A percentile compares a stretch with the other conserved stretches of the same genome.
These are phyloP conservation scores for Cheilosia scutellata DNA, from an alignment of 2,888 invertebrate genomes.

Conservation along the genomic window DNA sequence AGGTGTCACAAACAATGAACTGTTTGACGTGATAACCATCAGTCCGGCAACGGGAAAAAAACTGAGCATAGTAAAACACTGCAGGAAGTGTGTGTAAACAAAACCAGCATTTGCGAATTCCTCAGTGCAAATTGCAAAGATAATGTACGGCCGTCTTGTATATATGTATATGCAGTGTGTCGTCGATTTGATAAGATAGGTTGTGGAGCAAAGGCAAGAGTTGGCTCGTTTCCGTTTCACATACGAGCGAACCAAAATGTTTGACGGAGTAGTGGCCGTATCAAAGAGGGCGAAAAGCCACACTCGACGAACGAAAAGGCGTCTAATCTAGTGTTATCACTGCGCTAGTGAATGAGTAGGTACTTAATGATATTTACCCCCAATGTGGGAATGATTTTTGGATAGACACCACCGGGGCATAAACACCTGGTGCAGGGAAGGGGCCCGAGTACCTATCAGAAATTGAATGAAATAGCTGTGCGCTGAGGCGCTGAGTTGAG, in stretches of 20 bases:
- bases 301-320: slow-evolving; percentile 42
- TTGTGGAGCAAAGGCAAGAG: slow-evolving; percentile 28
- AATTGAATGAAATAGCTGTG: slow-evolving; percentile 41
- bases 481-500: background rate
- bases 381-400: slow-evolving; percentile 38
- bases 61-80: slow-evolving; percentile 12
- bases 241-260: slow-evolving; percentile 35
- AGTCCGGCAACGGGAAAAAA: slow-evolving; percentile 28
- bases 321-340: slow-evolving; percentile 69
- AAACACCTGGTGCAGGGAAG: slow-evolving; percentile 35
- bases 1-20: slow-evolving; percentile 39
- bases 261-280: slow-evolving; percentile 12
- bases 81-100: slow-evolving; percentile 47
- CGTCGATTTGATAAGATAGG: slow-evolving; percentile 65
- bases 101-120: slow-evolving; percentile 14
- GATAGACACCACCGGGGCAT: background rate
- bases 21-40: slow-evolving; percentile 28
- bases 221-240: slow-evolving; percentile 69
- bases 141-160: background rate
- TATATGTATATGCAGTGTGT: background rate
- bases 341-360: slow-evolving; percentile 59
- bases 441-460: background rate
- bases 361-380: slow-evolving; percentile 64
- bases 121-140: slow-evolving; percentile 41
- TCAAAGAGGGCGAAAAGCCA: slow-evolving; percentile 35